Evolutionary conservation across 2,797 vertebrate species (phyloP), one percentile per base, ranked within the genome.

Genomic region (Neomorphus geoffroyi): DNA sequence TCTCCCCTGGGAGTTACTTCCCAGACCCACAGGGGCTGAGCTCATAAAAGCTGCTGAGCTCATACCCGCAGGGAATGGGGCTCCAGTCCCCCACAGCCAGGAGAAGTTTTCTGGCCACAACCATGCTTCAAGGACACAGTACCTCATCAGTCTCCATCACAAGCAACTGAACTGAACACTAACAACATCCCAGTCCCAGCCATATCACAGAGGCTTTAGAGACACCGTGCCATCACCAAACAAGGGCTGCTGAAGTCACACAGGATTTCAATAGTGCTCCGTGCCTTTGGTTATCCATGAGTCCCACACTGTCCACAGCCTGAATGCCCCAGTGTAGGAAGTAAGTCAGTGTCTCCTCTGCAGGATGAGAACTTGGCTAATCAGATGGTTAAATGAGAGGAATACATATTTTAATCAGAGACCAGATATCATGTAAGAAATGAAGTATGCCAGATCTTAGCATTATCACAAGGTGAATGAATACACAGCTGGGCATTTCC

Each of bases 21-120:
- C 72, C 86, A 86, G 83, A 61, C 17, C 67, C 70, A 64, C 48
- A 45, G 35, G 6, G 32, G 62, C 77, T 90, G 50, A 86, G 80
- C 56, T 84, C 43, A 67, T n/a, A 64, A 70, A 79, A 86, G 60
- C 74, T 72, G 62, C 70, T 92, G 93, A 90, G 48, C 62, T 95
- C 89, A 88, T 32, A n/a, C 3, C 56, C 43, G 45, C 65, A 62
- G 61, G 51, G 81, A 83, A 65, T 0, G 3, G 60, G 50, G 53
- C 48, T 81, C 56, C 79, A 78, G 83, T 30, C 13, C 27, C 48
- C n/a, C 14, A 15, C 7, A 64, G 45, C 51, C 80, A 88, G 58
- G 37, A 92, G 57, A 74, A 69, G 19, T 26, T 90, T 92, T 79
- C 89, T 57, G 82, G 35, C 77, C 60, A 48, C 0, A 1, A 35